These are phyloP conservation scores for Epinephelus awoara DNA, from an alignment of 2,797 vertebrate species.

Conservation along the genomic window DNA sequence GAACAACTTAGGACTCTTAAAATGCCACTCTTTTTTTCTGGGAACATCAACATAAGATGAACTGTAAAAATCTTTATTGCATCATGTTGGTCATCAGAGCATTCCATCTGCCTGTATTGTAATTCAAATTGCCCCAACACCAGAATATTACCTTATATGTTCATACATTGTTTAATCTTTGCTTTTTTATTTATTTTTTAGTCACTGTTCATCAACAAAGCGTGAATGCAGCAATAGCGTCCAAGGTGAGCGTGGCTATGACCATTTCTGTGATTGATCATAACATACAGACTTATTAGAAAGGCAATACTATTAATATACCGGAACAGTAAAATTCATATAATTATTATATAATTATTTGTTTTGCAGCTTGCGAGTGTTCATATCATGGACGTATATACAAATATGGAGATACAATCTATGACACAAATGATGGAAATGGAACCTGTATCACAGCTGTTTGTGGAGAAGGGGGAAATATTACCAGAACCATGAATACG, in stretches of 20 bases:
- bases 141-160: background rate
- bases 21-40: too few relatives aligned
- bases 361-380: slow-evolving; percentile 87
- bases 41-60: too few relatives aligned
- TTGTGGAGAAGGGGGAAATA: slow-evolving; percentile 85
- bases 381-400: slow-evolving; percentile 79
- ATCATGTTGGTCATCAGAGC: too few relatives aligned
- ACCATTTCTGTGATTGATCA: background rate
- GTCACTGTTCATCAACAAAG: slow-evolving; percentile 67
- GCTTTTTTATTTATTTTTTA: slow-evolving; percentile 53
- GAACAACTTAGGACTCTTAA: too few relatives aligned
- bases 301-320: background rate
- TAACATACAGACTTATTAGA: background rate
- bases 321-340: background rate
- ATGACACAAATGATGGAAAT: slow-evolving; percentile 88
- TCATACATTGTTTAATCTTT: background rate
- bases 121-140: background rate
- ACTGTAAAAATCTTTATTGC: too few relatives aligned
- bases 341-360: background rate
- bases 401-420: slow-evolving; percentile 77
- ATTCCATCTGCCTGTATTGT: too few relatives aligned
- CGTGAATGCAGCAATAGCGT: slow-evolving; percentile 50
- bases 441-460: slow-evolving; percentile 86
- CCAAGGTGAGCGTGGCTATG: slow-evolving; percentile 47
- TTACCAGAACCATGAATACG: slow-evolving; percentile 51